Base-by-base conservation (phyloP, 2,888 invertebrate species). In the Selenia dentaria region DNA sequence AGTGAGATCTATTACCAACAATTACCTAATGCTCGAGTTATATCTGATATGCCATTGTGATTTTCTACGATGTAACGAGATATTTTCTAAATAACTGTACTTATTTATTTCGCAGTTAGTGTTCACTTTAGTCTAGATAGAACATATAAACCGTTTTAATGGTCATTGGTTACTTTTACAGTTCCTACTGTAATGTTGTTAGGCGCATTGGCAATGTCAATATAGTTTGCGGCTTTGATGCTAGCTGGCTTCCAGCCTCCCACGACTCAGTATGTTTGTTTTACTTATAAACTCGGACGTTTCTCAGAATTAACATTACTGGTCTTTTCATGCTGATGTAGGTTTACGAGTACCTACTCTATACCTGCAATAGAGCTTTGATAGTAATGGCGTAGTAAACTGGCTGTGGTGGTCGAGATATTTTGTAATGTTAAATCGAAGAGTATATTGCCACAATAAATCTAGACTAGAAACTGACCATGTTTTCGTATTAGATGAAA, bases 291-390 rank as follows among this genome's bases (percentile, higher is more conserved):
- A 67, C 70, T 66, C 48, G 60, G 41, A 37, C 47, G 41, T 49
- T 79, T 75, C 79, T 61, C 39, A 62, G 76, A 73, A 76, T 42
- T 54, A 38, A 55, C 57, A 61, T 62, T 59, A 62, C 58, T 56
- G 56, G 51, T 55, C 56, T 64, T 62, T 66, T 55, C 46, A 60
- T 59, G 60, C 49, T 56, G 36, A 51, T 38, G 34, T 51, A 42
- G 44, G 44, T 51, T 51, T 54, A 53, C 48, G 51, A 52, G n/a
- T n/a, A 53, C 55, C 54, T 58, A 62, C 62, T 66, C 60, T 61
- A 46, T 44, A 50, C 42, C 41, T 46, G 46, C 39, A 25, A 41
- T 51, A 44, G 46, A 49, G 32, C 49, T 48, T 36, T 31, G 40
- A 50, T 51, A 36, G 33, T 41, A 39, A 39, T 29, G 37, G 37